Percentiles rank a stretch among this genome's conserved stretches.
phyloP scores from a whole-genome alignment of 2,113 vertebrate genomes.

The Cavia porcellus region DNA sequence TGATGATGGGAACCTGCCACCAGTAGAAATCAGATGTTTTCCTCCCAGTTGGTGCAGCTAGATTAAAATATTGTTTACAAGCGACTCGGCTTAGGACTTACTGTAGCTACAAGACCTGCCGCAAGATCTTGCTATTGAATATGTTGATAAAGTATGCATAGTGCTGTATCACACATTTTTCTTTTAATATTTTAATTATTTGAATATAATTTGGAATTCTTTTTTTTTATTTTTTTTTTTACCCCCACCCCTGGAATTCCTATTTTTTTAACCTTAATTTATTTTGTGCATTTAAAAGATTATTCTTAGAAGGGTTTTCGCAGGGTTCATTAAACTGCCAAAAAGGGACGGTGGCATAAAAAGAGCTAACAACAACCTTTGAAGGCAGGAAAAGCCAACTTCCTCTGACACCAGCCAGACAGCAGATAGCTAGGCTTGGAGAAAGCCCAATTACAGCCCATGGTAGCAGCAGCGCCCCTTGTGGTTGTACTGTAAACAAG shows the following conservation, averaged over 20 bases:
- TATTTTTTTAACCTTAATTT: not conserved
- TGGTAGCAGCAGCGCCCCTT: not conserved
- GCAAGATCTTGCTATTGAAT: not conserved
- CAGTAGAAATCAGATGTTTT: not conserved
- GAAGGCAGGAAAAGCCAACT: not conserved
- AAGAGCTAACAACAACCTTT: not conserved
- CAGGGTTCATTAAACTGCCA: not conserved
- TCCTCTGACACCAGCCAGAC: not conserved
- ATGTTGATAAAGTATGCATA: not conserved
- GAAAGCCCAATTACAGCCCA: accelerated
- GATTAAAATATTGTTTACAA: not conserved
- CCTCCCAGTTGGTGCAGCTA: accelerated
- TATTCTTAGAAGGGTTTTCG: not conserved
- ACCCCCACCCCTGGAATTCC: not conserved
- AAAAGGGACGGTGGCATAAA: not conserved
- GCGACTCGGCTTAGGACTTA: not conserved
- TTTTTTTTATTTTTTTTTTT: not conserved
- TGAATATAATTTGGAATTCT: not conserved
- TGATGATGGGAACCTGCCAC: not conserved
- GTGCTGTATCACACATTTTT: not conserved
- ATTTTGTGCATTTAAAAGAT: conserved; percentile 1
- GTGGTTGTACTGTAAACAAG: not conserved
- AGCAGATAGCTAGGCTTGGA: not conserved
- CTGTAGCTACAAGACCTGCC: not conserved
- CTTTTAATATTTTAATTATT: not conserved